Evolutionary conservation across 1,140 invertebrate species (phyloP), one percentile per base, ranked within the genome.

Genomic region (Venustaconcha ellipsiformis): DNA sequence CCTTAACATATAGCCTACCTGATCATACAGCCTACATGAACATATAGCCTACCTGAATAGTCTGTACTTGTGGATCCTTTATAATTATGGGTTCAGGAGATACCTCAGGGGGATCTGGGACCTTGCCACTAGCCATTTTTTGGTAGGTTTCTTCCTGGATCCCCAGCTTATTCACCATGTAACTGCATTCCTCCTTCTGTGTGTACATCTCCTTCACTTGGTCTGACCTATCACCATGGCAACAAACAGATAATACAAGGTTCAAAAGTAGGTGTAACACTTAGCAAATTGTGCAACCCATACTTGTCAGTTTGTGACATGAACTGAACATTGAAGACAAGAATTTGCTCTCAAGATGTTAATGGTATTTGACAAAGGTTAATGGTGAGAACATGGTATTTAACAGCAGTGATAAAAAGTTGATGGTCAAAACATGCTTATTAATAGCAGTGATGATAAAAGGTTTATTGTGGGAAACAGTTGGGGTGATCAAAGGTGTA

Each of bases 191-290:
- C 57, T 81, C 79, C 48, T 81, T 65, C n/a, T 79, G 79, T 18
- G 81, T 75, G 65, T 87, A 85, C 78, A 88, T 74, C 70, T 88
- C 86, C 60, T 87, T 83, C 4, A 85, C 80, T 59, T 82, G 84
- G 65, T 88, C 86, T 63, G 84, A 73, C 70, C 86, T 88, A 57
- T 17, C 37, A 48, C 37, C 4, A 48, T 48, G 37, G 37, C 11
- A 48, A 48, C 37, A 48, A 48, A 48, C 37, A 48, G 37, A 48
- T 48, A 48, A 48, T 48, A 48, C 37, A 48, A 48, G 37, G 37
- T 48, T 48, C 37, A 48, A 48, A 48, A 48, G 4, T 48, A 48
- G 37, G 6, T 48, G 37, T 48, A 48, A 48, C 37, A 48, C 4
- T 6, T 48, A 48, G 37, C 37, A 48, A 48, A 48, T n/a, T 48